A percentile compares a stretch with the other conserved stretches of the same genome.
Conservation (phyloP, 1,140 invertebrate species). For the Harlomillsia oculata region DNA sequence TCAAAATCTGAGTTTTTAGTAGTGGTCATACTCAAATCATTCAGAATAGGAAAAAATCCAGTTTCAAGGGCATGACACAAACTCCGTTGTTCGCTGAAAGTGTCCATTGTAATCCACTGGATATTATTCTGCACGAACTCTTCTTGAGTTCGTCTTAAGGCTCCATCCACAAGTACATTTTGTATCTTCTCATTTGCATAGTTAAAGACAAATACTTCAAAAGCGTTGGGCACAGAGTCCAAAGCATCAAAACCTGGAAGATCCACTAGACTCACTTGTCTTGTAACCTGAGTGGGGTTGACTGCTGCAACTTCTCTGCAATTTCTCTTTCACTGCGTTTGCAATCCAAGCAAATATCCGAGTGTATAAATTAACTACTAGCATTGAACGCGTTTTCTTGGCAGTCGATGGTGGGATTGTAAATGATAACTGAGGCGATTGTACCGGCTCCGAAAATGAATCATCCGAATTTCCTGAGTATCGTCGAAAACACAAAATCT, state of each 20-base stretch:
- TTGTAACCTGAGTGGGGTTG: constrained; percentile 6
- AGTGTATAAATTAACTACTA: constrained; percentile 13
- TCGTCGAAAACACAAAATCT: background rate
- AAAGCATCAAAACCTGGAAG: constrained; percentile 81
- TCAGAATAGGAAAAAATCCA: background rate
- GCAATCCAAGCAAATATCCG: constrained; percentile 4
- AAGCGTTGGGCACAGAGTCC: constrained; percentile 56
- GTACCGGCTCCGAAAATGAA: too few relatives aligned
- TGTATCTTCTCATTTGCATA: constrained; percentile 85
- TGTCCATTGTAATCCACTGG: constrained; percentile 55
- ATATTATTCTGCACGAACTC: constrained; percentile 67
- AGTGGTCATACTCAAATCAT: background rate
- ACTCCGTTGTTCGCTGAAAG: too few relatives aligned
- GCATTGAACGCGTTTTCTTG: too few relatives aligned
- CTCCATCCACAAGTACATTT: constrained; percentile 57
- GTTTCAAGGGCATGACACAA: background rate
- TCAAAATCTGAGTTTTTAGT: background rate
- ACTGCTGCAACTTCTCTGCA: background rate
- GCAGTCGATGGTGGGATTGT: too few relatives aligned
- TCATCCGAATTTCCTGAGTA: background rate
- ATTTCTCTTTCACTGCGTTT: background rate
- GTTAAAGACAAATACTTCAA: constrained; percentile 64
- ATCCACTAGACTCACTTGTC: constrained; percentile 57
- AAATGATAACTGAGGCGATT: too few relatives aligned
- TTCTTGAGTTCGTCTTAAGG: constrained; percentile 70